Base-by-base conservation (phyloP, 2,113 vertebrate species). In the Lampris megalopsis region DNA sequence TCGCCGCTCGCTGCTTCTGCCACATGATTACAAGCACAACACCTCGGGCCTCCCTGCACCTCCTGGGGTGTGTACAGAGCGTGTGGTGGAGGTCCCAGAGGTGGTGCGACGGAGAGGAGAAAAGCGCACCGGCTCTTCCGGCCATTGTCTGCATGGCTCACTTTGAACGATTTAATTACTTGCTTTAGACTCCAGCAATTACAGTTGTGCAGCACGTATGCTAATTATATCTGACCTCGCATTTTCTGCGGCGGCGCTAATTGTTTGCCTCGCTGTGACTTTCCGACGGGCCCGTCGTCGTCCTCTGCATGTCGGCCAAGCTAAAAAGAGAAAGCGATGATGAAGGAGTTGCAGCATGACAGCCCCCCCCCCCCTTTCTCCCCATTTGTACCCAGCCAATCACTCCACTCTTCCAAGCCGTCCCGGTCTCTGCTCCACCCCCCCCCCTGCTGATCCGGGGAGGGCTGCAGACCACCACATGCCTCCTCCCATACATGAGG, bases 181-280 rank as follows among this genome's bases (percentile, higher is more conserved):
- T 60, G 81, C 84, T 85, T 86, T 84, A 79, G 86, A 92, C 89
- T 88, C 82, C 72, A 89, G 87, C 89, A 89, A 89, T 91, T 90
- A 90, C 84, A 88, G 80, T 88, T 85, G 84, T 85, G 79, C 86
- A 72, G 89, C 82, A 84, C 88, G 87, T 90, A 86, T 91, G 89
- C 90, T 92, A 90, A 91, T 91, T 91, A 89, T 86, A 87, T 87
- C 88, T 89, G 89, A 92, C 91, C 91, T 86, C 85, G 74, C 88
- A 72, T 85, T 88, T 88, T 78, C 24, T 77, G 89, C 86, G 80
- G 88, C 86, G 86, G 82, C 85, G 84, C 86, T 91, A 91, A 91
- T 90, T 89, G 89, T 89, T 82, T 82, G 52, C 80, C 77, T 9
- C 60, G 86, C 82, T 86, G 80, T 86, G 80, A 86, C 86, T 87